These are phyloP conservation scores for Drosophila yooni DNA, from an alignment of 2,888 invertebrate species.

Conservation along the genomic window DNA sequence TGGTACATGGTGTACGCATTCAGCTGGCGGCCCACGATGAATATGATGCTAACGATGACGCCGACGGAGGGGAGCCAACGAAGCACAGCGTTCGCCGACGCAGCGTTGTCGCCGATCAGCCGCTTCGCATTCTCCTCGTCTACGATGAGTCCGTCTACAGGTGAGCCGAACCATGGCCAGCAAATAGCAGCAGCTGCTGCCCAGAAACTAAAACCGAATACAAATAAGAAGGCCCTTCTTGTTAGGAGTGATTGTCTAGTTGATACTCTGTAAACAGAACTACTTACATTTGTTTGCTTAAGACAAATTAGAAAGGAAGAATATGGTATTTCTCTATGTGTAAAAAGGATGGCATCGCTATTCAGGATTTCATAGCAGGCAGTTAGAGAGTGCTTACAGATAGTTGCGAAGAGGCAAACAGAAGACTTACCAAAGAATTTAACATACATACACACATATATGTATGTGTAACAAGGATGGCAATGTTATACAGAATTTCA, in stretches of 20 bases:
- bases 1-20: conserved; percentile 92
- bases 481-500: not conserved
- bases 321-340: not conserved
- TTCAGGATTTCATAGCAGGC: not conserved
- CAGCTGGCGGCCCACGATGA: conserved; percentile 88
- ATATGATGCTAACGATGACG: conserved; percentile 87
- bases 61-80: conserved; percentile 88
- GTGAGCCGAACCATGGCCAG: conserved; percentile 86
- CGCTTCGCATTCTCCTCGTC: conserved; percentile 92
- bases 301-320: not conserved
- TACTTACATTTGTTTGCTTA: not conserved
- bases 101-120: conserved; percentile 89
- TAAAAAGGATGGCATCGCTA: not conserved
- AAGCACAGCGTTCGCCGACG: conserved; percentile 88
- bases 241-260: not conserved
- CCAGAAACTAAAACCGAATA: not conserved
- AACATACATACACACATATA: not conserved
- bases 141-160: conserved; percentile 95
- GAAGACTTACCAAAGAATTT: not conserved
- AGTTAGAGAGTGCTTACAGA: not conserved
- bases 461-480: not conserved
- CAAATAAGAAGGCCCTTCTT: not conserved
- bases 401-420: not conserved
- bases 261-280: not conserved
- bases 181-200: conserved; percentile 3